phyloP scores from a whole-genome alignment of 64 coral and sea anemone genomes.

The Montipora capricornis region DNA sequence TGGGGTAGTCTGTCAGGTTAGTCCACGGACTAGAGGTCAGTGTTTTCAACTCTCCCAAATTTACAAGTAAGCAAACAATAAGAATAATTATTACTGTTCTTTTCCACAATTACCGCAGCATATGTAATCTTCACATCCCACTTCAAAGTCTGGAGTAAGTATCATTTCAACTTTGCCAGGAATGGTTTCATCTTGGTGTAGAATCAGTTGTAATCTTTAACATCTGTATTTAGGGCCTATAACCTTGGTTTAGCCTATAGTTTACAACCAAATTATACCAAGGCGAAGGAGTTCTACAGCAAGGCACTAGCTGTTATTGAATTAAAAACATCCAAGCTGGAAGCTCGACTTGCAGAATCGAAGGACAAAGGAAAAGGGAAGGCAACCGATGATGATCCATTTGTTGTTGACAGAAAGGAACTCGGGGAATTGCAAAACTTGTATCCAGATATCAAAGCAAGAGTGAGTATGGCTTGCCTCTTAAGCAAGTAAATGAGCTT shows the following conservation, averaged over 20 bases:
- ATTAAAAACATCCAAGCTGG: conserved; percentile 69
- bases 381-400: conserved; percentile 75
- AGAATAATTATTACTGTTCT: too few relatives aligned
- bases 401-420: conserved; percentile 92
- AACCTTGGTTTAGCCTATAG: conserved; percentile 86
- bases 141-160: too few relatives aligned
- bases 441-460: conserved; percentile 91
- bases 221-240: conserved; percentile 56
- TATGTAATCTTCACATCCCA: too few relatives aligned
- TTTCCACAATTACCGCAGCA: too few relatives aligned
- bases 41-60: too few relatives aligned
- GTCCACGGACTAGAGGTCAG: too few relatives aligned
- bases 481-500: too few relatives aligned
- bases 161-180: too few relatives aligned
- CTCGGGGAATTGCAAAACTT: conserved; percentile 87
- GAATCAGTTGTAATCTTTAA: conserved; percentile 49
- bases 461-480: conserved; percentile 46
- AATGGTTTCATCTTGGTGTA: neutral
- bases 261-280: conserved; percentile 78
- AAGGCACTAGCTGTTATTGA: conserved; percentile 78
- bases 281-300: conserved; percentile 76
- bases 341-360: conserved; percentile 74
- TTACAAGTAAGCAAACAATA: too few relatives aligned
- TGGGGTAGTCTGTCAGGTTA: too few relatives aligned
- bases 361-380: conserved; percentile 96